Conservation (phyloP, 2,888 invertebrate genomes). For the Phengaris arion region DNA sequence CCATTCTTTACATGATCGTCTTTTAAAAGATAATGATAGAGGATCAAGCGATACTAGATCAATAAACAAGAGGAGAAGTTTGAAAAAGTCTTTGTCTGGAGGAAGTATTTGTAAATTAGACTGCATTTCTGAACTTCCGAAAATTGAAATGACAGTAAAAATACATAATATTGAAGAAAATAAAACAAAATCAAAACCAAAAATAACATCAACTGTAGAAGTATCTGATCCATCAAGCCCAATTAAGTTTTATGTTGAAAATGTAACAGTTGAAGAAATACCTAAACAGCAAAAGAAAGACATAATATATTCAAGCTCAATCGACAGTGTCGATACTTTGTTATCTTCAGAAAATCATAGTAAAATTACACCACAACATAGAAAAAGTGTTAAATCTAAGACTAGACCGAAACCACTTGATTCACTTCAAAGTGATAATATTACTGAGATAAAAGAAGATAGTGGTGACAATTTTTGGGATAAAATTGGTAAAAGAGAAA, state of each 20-base stretch:
- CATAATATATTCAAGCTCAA: constrained; percentile 59
- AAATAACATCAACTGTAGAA: constrained; percentile 78
- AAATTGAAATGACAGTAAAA: constrained; percentile 44
- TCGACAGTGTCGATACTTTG: constrained; percentile 42
- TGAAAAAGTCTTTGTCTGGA: constrained; percentile 70
- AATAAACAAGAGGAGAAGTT: constrained; percentile 55
- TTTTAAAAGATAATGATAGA: constrained; percentile 45
- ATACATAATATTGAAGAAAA: constrained; percentile 42
- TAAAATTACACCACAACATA: constrained; percentile 36
- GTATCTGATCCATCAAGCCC: constrained; percentile 67
- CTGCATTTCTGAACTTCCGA: constrained; percentile 70
- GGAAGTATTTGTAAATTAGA: constrained; percentile 66
- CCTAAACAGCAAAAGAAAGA: constrained; percentile 56
- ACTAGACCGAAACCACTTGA: constrained; percentile 27
- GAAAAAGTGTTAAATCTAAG: constrained; percentile 38
- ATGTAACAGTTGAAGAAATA: constrained; percentile 81
- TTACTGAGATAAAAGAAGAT: constrained; percentile 52
- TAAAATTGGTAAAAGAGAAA: constrained; percentile 82
- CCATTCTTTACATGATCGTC: constrained; percentile 62
- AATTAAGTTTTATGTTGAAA: constrained; percentile 78
- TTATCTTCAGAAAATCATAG: constrained; percentile 37
- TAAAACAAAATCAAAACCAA: constrained; percentile 69
- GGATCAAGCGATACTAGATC: constrained; percentile 47
- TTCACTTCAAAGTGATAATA: background rate
- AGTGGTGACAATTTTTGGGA: constrained; percentile 82